These are phyloP conservation scores for Laodelphax striatellus DNA, from an alignment of 1,140 invertebrate genomes.

Conservation along the genomic window DNA sequence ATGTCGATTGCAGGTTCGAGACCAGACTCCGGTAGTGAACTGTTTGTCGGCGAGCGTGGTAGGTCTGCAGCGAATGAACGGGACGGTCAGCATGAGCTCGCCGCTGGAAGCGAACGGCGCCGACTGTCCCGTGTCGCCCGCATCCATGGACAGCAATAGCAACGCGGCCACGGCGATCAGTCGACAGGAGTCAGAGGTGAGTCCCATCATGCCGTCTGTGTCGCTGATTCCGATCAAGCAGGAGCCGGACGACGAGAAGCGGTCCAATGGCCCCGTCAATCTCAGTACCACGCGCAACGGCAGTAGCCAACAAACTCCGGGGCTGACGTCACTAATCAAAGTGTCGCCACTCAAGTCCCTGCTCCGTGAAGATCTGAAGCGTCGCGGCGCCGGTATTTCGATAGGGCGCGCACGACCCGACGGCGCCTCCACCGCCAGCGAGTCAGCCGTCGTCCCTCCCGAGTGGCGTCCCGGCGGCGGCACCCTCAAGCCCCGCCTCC, in stretches of 20 bases:
- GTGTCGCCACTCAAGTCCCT: constrained; percentile 74
- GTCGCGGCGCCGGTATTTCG: constrained; percentile 25
- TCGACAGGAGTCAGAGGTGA: constrained; percentile 31
- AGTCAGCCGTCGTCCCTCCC: background rate
- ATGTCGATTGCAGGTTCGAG: background rate
- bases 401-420: constrained; percentile 1
- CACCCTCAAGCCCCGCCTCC: background rate
- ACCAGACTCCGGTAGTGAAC: background rate
- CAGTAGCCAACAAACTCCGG: constrained; percentile 30
- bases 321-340: constrained; percentile 27
- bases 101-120: constrained; percentile 24
- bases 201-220: constrained; percentile 62
- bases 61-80: constrained; percentile 31
- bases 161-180: constrained; percentile 57
- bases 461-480: background rate
- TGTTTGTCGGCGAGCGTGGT: constrained; percentile 10
- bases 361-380: constrained; percentile 64
- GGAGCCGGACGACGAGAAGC: constrained; percentile 38
- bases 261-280: constrained; percentile 28
- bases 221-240: constrained; percentile 78
- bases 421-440: background rate
- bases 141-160: constrained; percentile 61
- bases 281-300: constrained; percentile 22
- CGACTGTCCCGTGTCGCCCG: constrained; percentile 52
- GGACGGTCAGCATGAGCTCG: constrained; percentile 30